A percentile compares a stretch with the other conserved stretches of the same genome.
Conservation (phyloP, 1,140 invertebrate species). For the Geopemphigus sp. region DNA sequence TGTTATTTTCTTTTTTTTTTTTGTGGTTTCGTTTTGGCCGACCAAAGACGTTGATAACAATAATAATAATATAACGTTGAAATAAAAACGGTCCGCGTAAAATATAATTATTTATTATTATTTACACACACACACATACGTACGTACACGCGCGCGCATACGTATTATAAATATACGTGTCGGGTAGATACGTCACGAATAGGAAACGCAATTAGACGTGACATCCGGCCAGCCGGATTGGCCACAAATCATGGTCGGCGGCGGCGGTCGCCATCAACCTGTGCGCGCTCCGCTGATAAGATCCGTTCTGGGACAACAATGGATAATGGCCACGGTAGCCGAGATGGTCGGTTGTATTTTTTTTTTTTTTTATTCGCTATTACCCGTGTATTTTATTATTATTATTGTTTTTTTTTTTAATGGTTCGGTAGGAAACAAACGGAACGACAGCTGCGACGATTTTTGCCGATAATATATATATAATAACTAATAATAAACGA, state of each 20-base stretch:
- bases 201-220: constrained; percentile 50
- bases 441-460: neutral
- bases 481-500: neutral
- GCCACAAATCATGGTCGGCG: constrained; percentile 45
- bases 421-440: neutral
- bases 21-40: neutral
- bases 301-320: constrained; percentile 37
- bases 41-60: constrained; percentile 7
- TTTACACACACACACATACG: neutral
- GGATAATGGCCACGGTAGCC: constrained; percentile 38
- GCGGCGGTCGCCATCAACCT: constrained; percentile 18
- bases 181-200: constrained; percentile 43
- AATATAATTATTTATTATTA: constrained; percentile 22
- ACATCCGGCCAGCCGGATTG: constrained; percentile 46
- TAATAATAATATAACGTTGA: neutral
- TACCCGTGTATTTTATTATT: neutral
- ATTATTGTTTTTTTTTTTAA: constrained; percentile 8
- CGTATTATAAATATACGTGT: constrained; percentile 19
- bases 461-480: neutral
- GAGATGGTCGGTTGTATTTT: neutral
- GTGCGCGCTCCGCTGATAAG: constrained; percentile 22
- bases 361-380: neutral
- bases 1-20: constrained; percentile 6
- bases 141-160: neutral
- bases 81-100: constrained; percentile 1